Evolutionary conservation across 2,888 invertebrate species (phyloP).

Genomic region (Ophraella communa): DNA sequence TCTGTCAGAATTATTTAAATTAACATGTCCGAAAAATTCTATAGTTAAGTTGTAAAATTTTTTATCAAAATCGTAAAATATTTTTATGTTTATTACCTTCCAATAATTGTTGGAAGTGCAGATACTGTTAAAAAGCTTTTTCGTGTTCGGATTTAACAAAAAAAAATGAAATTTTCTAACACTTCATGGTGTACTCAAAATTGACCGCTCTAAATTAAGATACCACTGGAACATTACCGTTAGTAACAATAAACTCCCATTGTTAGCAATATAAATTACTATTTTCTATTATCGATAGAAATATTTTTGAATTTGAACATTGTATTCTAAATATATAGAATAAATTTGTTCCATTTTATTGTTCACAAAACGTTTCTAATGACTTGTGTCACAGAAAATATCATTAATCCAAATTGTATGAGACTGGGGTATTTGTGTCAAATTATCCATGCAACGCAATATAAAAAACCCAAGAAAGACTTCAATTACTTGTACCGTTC

Average conservation of each 20-base stretch:
- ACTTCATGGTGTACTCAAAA: no score
- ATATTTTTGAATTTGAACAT: background rate
- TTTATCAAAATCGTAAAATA: background rate
- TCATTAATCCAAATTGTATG: slow-evolving; percentile 4
- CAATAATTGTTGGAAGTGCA: background rate
- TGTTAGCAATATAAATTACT: no score
- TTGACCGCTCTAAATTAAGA: no score
- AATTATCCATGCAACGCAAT: slow-evolving; percentile 40
- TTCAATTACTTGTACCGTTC: slow-evolving; percentile 46
- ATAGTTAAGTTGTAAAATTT: background rate
- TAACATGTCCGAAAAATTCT: no score
- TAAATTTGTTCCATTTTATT: background rate
- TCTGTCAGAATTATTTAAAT: no score
- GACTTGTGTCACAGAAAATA: background rate
- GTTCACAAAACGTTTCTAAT: background rate
- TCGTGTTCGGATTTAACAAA: no score
- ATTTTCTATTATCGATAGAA: no score
- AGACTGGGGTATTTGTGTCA: slow-evolving; percentile 36
- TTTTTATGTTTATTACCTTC: background rate
- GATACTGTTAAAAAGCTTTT: no score
- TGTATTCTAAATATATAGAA: no score
- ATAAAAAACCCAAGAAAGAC: slow-evolving; percentile 26
- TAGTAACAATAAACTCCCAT: no score
- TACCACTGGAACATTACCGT: no score
- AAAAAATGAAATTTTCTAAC: no score